Evolutionary conservation across 2,113 vertebrate genomes (phyloP), one percentile per base, ranked within the genome.

Genomic region (Ammospiza caudacuta): DNA sequence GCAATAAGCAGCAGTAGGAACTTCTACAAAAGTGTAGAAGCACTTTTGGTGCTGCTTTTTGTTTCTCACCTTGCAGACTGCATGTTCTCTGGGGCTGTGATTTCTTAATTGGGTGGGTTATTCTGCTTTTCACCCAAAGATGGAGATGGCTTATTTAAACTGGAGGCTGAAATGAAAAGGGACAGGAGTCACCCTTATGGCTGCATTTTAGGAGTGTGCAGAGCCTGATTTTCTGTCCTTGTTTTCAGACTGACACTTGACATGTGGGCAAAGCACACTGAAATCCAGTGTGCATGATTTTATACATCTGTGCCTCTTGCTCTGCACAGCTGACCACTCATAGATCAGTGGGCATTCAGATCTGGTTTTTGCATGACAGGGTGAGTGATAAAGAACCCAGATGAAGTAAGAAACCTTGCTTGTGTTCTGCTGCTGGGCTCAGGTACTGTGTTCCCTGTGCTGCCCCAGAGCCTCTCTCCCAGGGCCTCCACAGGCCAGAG

Each of bases 251-350:
- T 47, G n/a, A 41, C 28, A 19, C 13, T 43, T 62, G 29, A 9
- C 28, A 37, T 0, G 0, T 29, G 31, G 62, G 15, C 67, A 73
- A 82, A 87, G 11, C 19, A 29, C 2, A 3, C 6, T 41, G n/a
- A 57, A 44, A 67, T 33, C n/a, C 33, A 51, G 6, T 0, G 0
- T 55, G 12, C 31, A 29, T 29, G 47, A n/a, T 31, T 89, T 66
- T 5, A 12, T 41, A 17, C 9, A 12, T 63, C 41, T 79, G 75
- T 84, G 63, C 37, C 4, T 5, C 46, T 63, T 67, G 68, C 35
- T 95, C 83, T 83, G 10, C 46, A 7, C 12, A 57, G 58, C 35
- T 89, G 37, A 22, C 9, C 29, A 33, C 0, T 3, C 4, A 4
- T 13, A 87, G 55, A 27, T 63, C 52, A 67, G 35, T 51, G 43